Conservation (phyloP, 2,888 invertebrate species). For the Sericinus montela region DNA sequence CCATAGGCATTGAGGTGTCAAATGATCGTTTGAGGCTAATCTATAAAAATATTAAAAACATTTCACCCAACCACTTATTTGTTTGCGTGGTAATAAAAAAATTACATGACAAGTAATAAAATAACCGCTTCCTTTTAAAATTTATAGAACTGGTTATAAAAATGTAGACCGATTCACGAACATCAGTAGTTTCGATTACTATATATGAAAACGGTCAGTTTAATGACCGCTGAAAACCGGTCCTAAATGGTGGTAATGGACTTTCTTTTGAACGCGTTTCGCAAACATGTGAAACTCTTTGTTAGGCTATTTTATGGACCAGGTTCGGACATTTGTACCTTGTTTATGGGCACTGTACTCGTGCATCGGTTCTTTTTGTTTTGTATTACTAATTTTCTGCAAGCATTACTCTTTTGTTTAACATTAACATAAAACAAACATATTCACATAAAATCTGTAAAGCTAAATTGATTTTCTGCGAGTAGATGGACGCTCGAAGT, state of each 20-base stretch:
- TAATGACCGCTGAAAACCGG: slow-evolving; percentile 26
- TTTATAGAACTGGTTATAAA: slow-evolving; percentile 17
- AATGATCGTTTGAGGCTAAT: not conserved
- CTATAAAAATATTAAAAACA: not conserved
- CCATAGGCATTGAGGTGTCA: not conserved
- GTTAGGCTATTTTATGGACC: slow-evolving; percentile 3
- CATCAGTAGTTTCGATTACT: slow-evolving; percentile 20
- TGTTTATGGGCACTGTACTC: too few species aligned
- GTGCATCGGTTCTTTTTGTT: too few species aligned
- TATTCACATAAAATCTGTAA: slow-evolving; percentile 11
- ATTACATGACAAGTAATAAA: slow-evolving; percentile 16
- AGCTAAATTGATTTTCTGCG: slow-evolving; percentile 16
- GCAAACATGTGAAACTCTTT: slow-evolving; percentile 27
- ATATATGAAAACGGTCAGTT: slow-evolving; percentile 22
- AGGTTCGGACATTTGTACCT: not conserved
- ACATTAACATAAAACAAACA: too few species aligned
- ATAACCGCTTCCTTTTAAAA: slow-evolving; percentile 17
- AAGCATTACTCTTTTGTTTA: too few species aligned
- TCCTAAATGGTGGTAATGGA: slow-evolving; percentile 22
- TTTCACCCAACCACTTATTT: slow-evolving; percentile 3
- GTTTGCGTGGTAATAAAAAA: slow-evolving; percentile 8
- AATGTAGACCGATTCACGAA: slow-evolving; percentile 17
- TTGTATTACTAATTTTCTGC: too few species aligned
- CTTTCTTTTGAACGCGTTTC: slow-evolving; percentile 29
- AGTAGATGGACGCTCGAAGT: slow-evolving; percentile 10